These are phyloP conservation scores for Menidia beryllina DNA, from an alignment of 2,113 vertebrate genomes.

Conservation along the genomic window DNA sequence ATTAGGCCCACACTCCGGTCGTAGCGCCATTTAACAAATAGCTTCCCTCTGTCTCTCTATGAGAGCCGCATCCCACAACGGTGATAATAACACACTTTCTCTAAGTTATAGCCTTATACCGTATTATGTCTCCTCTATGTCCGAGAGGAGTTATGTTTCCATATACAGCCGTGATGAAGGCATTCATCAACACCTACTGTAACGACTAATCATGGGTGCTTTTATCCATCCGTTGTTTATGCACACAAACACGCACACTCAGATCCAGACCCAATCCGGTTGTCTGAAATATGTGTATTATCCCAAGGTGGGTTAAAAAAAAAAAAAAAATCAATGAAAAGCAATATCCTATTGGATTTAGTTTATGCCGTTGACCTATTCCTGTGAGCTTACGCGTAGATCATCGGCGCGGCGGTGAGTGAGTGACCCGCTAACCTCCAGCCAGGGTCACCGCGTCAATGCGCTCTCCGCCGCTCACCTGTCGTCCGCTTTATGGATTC, in stretches of 20 bases:
- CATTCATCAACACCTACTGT: constrained; percentile 62
- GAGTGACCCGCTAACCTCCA: constrained; percentile 65
- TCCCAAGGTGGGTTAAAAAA: constrained; percentile 60
- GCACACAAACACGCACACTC: constrained; percentile 18
- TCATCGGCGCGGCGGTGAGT: constrained; percentile 62
- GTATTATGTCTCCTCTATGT: constrained; percentile 65
- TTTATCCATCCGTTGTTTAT: constrained; percentile 68
- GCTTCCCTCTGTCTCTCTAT: constrained; percentile 55
- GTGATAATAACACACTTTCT: constrained; percentile 66
- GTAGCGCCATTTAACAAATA: constrained; percentile 75
- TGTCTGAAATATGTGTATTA: constrained; percentile 70
- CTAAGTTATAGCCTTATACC: constrained; percentile 73
- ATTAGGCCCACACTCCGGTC: constrained; percentile 64
- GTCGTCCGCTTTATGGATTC: constrained; percentile 17
- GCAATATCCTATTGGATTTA: constrained; percentile 82
- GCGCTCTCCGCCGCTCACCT: constrained; percentile 28
- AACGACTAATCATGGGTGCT: constrained; percentile 64
- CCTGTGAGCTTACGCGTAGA: constrained; percentile 56
- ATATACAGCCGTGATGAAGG: constrained; percentile 62
- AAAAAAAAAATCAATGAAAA: constrained; percentile 76
- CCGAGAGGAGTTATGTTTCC: constrained; percentile 62
- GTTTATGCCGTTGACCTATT: constrained; percentile 73
- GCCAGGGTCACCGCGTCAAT: constrained; percentile 51
- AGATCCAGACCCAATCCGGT: constrained; percentile 30
- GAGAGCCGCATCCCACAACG: constrained; percentile 12